Evolutionary conservation across 2,797 vertebrate genomes (phyloP).

Genomic region (Tenualosa ilisha): DNA sequence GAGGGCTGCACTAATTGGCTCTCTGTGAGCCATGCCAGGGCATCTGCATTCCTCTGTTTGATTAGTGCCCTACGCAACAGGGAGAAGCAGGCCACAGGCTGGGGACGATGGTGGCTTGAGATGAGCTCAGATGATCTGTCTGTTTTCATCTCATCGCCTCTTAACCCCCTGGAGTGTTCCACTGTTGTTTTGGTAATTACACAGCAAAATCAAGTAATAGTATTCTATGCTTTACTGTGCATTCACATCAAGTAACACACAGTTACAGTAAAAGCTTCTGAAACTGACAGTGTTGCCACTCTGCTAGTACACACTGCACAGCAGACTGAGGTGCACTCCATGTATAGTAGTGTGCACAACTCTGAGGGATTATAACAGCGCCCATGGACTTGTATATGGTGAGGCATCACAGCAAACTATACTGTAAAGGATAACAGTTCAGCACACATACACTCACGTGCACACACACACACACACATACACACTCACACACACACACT

Average conservation of each 20-base stretch:
- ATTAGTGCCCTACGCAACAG: conserved; percentile 1
- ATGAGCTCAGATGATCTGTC: neutral
- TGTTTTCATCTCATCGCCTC: neutral
- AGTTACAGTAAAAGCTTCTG: neutral
- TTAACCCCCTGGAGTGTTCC: neutral
- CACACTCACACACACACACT: neutral
- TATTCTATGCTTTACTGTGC: neutral
- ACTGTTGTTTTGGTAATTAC: neutral
- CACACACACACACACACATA: neutral
- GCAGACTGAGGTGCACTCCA: neutral
- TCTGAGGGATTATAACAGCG: neutral
- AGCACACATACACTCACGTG: neutral
- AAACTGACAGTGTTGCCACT: neutral
- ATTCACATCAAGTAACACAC: no score
- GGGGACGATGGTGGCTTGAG: neutral
- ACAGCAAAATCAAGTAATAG: neutral
- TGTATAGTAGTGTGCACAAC: neutral
- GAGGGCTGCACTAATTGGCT: conserved; percentile 28
- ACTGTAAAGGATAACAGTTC: neutral
- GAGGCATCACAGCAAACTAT: neutral
- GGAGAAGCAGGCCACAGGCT: neutral
- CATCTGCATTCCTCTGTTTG: neutral
- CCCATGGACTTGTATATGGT: neutral
- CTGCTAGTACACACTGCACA: neutral
- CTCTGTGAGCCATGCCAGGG: neutral